Percentiles rank a stretch among this genome's conserved stretches.
phyloP scores from a whole-genome alignment of 92 coral and sea anemone species.

The Porites cylindrica region DNA sequence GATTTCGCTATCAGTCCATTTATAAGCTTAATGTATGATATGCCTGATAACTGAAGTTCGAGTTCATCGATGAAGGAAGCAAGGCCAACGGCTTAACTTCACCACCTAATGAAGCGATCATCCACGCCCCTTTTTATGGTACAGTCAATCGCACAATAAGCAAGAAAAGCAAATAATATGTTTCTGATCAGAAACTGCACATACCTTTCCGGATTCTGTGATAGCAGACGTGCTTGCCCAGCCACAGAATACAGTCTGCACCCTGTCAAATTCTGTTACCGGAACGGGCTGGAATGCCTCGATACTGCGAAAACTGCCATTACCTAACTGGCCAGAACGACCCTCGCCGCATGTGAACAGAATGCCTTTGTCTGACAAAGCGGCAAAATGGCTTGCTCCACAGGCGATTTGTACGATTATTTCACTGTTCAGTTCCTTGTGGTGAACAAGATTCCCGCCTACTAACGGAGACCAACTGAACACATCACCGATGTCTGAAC shows the following conservation, averaged over 20 bases:
- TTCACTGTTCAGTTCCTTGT: conserved; percentile 64
- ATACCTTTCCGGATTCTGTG: conserved; percentile 64
- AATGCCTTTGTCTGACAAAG: conserved; percentile 62
- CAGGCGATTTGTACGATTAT: conserved; percentile 78
- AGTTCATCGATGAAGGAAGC: too few relatives aligned
- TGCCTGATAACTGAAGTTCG: too few relatives aligned
- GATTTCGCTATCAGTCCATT: too few relatives aligned
- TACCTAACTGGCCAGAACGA: conserved; percentile 67
- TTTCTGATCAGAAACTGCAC: background rate
- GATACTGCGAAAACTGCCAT: conserved; percentile 50
- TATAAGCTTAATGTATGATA: too few relatives aligned
- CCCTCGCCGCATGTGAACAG: conserved; percentile 70
- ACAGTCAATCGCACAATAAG: too few relatives aligned
- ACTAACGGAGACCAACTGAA: conserved; percentile 68
- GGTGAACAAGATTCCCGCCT: conserved; percentile 40
- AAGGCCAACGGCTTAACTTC: too few relatives aligned
- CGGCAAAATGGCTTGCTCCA: conserved; percentile 69
- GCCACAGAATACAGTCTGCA: conserved; percentile 65
- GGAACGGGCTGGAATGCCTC: conserved; percentile 61
- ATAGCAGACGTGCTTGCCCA: conserved; percentile 68
- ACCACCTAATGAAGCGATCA: too few relatives aligned
- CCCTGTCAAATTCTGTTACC: conserved; percentile 41
- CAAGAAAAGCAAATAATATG: background rate
- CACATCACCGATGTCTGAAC: conserved; percentile 71
- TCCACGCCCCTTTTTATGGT: too few relatives aligned